Conservation (phyloP, 92 coral and sea anemone genomes). For the Parazoanthus swiftii region DNA sequence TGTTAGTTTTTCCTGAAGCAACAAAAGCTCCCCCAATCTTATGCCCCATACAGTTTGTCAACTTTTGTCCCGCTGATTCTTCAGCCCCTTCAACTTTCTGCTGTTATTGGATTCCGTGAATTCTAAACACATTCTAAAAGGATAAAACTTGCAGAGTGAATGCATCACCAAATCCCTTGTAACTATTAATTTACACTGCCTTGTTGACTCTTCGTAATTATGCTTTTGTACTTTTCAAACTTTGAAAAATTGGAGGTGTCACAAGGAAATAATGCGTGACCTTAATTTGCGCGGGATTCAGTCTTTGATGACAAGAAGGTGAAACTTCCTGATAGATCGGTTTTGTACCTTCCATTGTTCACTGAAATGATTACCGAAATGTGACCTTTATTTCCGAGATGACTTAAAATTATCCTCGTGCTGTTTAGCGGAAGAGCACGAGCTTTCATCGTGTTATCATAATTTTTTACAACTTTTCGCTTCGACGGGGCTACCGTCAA, state of each 20-base stretch:
- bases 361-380: conserved; percentile 13
- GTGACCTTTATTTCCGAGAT: conserved; percentile 40
- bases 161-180: conserved; percentile 32
- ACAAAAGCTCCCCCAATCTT: conserved; percentile 65
- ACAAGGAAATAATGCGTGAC: conserved; percentile 35
- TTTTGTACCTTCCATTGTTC: conserved; percentile 23
- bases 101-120: conserved; percentile 37
- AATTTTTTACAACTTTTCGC: not conserved
- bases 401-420: conserved; percentile 16
- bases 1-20: conserved; percentile 65
- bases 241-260: conserved; percentile 33
- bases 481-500: not conserved
- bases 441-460: conserved; percentile 29
- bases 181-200: conserved; percentile 55
- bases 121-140: conserved; percentile 38
- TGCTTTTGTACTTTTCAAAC: conserved; percentile 26
- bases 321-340: not conserved
- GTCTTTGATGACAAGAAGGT: conserved; percentile 17
- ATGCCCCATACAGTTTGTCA: conserved; percentile 51
- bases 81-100: not conserved
- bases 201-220: conserved; percentile 62
- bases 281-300: conserved; percentile 22
- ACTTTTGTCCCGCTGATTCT: conserved; percentile 23
- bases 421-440: conserved; percentile 43
- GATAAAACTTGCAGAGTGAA: conserved; percentile 33